Evolutionary conservation across 1,140 invertebrate species (phyloP).

Genomic region (Drosophila athabasca): DNA sequence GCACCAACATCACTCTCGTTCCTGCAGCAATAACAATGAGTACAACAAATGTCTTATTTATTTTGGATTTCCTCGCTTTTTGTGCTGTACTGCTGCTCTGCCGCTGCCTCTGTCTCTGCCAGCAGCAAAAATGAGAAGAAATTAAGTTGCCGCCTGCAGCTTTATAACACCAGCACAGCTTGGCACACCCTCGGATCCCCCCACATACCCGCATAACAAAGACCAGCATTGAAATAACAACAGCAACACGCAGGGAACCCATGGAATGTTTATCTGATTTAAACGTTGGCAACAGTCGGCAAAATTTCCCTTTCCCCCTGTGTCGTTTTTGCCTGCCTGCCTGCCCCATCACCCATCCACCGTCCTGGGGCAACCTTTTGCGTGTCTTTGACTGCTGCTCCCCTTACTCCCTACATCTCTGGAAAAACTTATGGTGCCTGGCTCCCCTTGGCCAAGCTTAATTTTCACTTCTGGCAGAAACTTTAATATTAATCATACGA

Average conservation of each 20-base stretch:
- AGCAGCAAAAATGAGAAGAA: conserved; percentile 48
- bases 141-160: conserved; percentile 79
- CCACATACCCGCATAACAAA: conserved; percentile 31
- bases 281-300: conserved; percentile 71
- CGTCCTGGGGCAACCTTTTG: conserved; percentile 52
- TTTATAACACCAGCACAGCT: conserved; percentile 68
- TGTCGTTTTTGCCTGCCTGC: not conserved
- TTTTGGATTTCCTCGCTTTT: conserved; percentile 45
- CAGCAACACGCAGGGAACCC: conserved; percentile 44
- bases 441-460: conserved; percentile 51
- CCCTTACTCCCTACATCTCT: not conserved
- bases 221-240: conserved; percentile 48
- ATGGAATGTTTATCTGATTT: conserved; percentile 76
- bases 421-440: conserved; percentile 67
- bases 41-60: conserved; percentile 70
- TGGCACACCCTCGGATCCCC: conserved; percentile 26
- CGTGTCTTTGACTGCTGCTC: conserved; percentile 46
- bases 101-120: conserved; percentile 14
- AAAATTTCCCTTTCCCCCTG: conserved; percentile 22
- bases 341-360: too few species aligned
- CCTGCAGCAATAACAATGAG: conserved; percentile 29
- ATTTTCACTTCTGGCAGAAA: conserved; percentile 71
- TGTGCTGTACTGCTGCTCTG: not conserved
- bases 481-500: conserved; percentile 80
- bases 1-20: conserved; percentile 15